Conservation (phyloP, 2,113 vertebrate genomes). For the Ursus arctos region DNA sequence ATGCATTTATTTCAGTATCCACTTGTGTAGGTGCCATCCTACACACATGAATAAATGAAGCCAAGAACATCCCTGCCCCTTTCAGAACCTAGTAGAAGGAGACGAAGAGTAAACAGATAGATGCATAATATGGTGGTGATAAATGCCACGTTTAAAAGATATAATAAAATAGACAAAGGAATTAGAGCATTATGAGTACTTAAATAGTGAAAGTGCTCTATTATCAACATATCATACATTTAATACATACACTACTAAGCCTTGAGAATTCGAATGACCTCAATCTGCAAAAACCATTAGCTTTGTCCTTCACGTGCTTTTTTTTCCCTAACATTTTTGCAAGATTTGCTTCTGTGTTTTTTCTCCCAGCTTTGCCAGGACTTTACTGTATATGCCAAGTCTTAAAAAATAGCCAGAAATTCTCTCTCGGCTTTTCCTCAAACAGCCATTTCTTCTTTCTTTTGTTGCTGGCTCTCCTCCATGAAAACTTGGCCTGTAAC, state of each 20-base stretch:
- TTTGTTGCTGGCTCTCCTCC: constrained; percentile 63
- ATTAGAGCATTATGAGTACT: not conserved
- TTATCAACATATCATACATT: not conserved
- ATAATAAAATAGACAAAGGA: not conserved
- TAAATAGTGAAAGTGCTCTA: not conserved
- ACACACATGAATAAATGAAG: constrained; percentile 3
- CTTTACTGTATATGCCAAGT: not conserved
- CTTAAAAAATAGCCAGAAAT: constrained; percentile 47
- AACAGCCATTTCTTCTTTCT: constrained; percentile 31
- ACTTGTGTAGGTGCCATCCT: not conserved
- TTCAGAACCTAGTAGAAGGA: not conserved
- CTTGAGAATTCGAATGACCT: constrained; percentile 39
- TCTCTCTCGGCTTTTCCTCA: constrained; percentile 15
- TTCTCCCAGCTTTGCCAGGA: constrained; percentile 19
- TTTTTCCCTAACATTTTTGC: not conserved
- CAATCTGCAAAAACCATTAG: not conserved
- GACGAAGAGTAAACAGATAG: not conserved
- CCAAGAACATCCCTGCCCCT: not conserved
- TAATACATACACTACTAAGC: not conserved
- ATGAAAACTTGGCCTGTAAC: constrained; percentile 26
- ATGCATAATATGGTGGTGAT: not conserved
- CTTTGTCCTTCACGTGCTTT: constrained; percentile 37
- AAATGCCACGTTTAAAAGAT: not conserved
- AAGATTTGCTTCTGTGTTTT: not conserved
- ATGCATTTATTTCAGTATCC: constrained; percentile 34